phyloP scores from a whole-genome alignment of 2,888 invertebrate species.

The Pandemis corylana region DNA sequence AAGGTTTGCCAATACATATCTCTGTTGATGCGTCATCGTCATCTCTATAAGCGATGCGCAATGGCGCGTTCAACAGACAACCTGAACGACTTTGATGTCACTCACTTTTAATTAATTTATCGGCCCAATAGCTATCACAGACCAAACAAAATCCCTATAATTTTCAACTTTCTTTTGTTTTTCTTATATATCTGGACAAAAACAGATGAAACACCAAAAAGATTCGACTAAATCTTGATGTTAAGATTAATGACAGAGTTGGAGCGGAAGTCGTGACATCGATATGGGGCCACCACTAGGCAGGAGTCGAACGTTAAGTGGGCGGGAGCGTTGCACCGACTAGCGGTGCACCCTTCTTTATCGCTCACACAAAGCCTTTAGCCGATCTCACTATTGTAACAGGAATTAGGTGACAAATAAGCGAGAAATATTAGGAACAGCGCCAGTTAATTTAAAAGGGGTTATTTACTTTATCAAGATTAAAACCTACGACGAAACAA shows the following conservation, averaged over 20 bases:
- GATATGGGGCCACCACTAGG: constrained; percentile 48
- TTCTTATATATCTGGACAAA: constrained; percentile 6
- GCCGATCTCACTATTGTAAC: constrained; percentile 29
- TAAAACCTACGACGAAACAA: constrained; percentile 14
- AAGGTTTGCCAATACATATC: constrained; percentile 63
- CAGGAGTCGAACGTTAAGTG: constrained; percentile 57
- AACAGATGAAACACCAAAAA: constrained; percentile 9
- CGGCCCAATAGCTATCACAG: constrained; percentile 49
- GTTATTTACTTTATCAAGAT: not conserved
- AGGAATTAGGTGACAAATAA: constrained; percentile 30
- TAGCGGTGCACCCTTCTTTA: constrained; percentile 63
- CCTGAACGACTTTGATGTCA: constrained; percentile 61
- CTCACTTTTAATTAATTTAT: constrained; percentile 57
- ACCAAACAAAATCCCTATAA: constrained; percentile 47
- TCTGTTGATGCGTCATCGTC: constrained; percentile 72
- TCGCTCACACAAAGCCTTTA: constrained; percentile 48
- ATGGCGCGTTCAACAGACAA: constrained; percentile 59
- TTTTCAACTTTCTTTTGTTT: constrained; percentile 34
- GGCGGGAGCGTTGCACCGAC: constrained; percentile 65
- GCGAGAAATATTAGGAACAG: constrained; percentile 7
- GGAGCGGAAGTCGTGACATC: constrained; percentile 17
- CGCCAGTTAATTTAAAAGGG: not conserved
- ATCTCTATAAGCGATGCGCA: constrained; percentile 54
- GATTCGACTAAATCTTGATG: constrained; percentile 12
- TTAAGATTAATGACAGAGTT: constrained; percentile 25